Conservation (phyloP, 2,797 vertebrate genomes). For the Podarcis lilfordi region DNA sequence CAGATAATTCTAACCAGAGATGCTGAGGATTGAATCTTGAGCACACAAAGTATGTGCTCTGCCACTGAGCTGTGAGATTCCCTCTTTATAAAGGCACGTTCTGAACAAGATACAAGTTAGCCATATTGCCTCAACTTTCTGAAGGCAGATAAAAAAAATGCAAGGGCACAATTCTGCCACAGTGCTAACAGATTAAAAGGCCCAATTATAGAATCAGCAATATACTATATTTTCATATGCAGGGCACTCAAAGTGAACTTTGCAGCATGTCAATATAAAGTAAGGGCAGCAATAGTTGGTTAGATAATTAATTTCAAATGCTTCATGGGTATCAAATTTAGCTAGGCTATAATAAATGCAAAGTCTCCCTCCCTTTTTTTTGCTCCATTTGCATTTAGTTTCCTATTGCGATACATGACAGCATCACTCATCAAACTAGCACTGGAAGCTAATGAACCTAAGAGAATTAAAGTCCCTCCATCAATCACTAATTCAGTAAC, state of each 20-base stretch:
- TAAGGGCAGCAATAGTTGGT: conserved; percentile 48
- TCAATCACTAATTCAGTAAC: conserved; percentile 40
- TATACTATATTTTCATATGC: conserved; percentile 53
- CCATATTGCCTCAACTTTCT: neutral
- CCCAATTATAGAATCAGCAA: conserved; percentile 30
- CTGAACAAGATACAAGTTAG: neutral
- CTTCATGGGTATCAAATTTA: conserved; percentile 62
- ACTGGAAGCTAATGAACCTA: conserved; percentile 49
- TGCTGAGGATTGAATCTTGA: too few species aligned
- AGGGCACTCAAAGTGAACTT: conserved; percentile 31
- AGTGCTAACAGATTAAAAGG: conserved; percentile 47
- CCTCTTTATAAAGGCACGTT: neutral
- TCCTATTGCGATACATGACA: conserved; percentile 45
- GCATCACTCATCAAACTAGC: conserved; percentile 48
- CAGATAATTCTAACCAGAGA: too few species aligned
- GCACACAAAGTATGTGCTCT: neutral
- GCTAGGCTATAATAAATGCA: conserved; percentile 65
- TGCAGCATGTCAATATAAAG: conserved; percentile 51
- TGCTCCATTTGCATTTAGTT: conserved; percentile 66
- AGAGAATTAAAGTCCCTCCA: conserved; percentile 40
- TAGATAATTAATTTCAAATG: conserved; percentile 61
- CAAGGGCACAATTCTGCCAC: conserved; percentile 31
- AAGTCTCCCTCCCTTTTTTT: conserved; percentile 53
- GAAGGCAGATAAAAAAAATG: conserved; percentile 23
- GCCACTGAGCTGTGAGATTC: neutral